phyloP scores from a whole-genome alignment of 2,888 invertebrate species.

The Aphodius granarius region DNA sequence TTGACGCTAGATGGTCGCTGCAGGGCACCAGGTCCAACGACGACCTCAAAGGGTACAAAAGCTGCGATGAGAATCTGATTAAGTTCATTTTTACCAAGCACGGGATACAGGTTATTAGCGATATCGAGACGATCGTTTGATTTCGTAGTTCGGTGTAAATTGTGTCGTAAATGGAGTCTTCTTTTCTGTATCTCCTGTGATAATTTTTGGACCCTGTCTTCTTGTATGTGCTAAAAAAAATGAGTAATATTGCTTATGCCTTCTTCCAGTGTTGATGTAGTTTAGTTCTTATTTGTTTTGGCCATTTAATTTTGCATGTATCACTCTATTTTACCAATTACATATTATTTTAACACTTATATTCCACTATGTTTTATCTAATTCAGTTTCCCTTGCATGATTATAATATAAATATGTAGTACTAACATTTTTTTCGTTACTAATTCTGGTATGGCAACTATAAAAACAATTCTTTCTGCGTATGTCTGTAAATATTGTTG shows the following conservation, averaged over 20 bases:
- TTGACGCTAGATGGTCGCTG: slow-evolving; percentile 27
- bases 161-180: background rate
- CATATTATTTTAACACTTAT: background rate
- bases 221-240: background rate
- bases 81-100: slow-evolving; percentile 76
- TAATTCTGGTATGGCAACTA: background rate
- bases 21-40: slow-evolving; percentile 41
- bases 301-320: background rate
- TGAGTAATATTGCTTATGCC: background rate
- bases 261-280: background rate
- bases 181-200: background rate
- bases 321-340: too few species aligned
- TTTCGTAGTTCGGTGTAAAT: slow-evolving; percentile 16
- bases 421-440: background rate
- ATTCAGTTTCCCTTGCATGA: background rate
- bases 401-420: background rate
- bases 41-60: slow-evolving; percentile 56
- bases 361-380: background rate
- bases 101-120: slow-evolving; percentile 78
- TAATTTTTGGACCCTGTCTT: background rate
- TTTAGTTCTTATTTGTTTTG: background rate
- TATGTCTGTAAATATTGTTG: background rate
- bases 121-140: slow-evolving; percentile 73
- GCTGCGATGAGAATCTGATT: slow-evolving; percentile 58
- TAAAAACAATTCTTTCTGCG: background rate